These are phyloP conservation scores for Reticulitermes speratus DNA, from an alignment of 1,140 invertebrate genomes.

Conservation along the genomic window DNA sequence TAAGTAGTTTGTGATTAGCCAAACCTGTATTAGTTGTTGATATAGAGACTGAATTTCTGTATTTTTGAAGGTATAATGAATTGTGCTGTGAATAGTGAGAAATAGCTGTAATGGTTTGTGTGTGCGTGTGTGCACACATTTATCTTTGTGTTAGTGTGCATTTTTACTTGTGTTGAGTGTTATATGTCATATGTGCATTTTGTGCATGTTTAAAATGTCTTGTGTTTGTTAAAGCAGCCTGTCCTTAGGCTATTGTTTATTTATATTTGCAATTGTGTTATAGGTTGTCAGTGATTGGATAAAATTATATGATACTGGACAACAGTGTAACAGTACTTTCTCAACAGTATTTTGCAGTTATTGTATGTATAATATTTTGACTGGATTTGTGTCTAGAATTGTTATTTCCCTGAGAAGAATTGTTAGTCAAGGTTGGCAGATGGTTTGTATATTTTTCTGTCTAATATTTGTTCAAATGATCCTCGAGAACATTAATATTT, in stretches of 20 bases:
- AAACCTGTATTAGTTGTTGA: too few species aligned
- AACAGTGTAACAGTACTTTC: background rate
- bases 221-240: background rate
- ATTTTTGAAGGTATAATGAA: too few species aligned
- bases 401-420: background rate
- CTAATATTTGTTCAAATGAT: too few species aligned
- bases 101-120: too few species aligned
- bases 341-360: background rate
- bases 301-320: background rate
- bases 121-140: too few species aligned
- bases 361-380: background rate
- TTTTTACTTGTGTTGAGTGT: background rate
- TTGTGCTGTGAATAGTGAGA: too few species aligned
- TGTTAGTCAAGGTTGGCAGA: background rate
- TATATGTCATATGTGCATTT: background rate
- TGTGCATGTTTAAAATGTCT: background rate
- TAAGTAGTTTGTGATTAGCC: too few species aligned
- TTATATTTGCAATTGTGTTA: background rate
- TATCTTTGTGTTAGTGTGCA: background rate
- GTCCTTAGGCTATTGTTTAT: background rate
- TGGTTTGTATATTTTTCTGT: background rate
- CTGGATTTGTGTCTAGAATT: background rate
- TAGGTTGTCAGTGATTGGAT: constrained; percentile 5
- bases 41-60: too few species aligned
- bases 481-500: too few species aligned